These are phyloP conservation scores for Apocrypta bakeri DNA, from an alignment of 1,140 invertebrate species.

Conservation along the genomic window DNA sequence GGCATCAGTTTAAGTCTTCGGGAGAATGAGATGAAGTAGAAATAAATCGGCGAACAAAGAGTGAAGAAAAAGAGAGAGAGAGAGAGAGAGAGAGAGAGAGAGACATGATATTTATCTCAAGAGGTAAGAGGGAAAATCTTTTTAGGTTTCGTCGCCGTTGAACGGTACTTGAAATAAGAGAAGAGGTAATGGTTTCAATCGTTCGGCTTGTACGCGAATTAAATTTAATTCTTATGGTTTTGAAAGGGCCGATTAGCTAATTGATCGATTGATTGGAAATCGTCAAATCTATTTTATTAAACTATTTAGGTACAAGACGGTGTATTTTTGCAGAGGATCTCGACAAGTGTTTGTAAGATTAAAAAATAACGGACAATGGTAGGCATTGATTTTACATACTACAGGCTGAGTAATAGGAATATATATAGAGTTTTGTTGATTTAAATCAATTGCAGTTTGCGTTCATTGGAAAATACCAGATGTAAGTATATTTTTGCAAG, in stretches of 20 bases:
- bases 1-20: slow-evolving; percentile 29
- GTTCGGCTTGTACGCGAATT: not conserved
- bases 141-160: not conserved
- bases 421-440: too few species aligned
- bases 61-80: too few species aligned
- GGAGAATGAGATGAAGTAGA: not conserved
- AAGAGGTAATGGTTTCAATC: not conserved
- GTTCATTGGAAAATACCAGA: too few species aligned
- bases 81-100: too few species aligned
- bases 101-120: slow-evolving; percentile 28
- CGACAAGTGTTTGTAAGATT: too few species aligned
- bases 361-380: too few species aligned
- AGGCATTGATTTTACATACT: too few species aligned
- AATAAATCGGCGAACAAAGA: slow-evolving; percentile 25
- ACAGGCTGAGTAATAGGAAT: too few species aligned
- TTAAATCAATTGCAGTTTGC: too few species aligned
- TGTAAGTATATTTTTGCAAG: too few species aligned
- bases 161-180: not conserved
- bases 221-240: not conserved
- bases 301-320: too few species aligned
- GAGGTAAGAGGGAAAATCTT: slow-evolving; percentile 1
- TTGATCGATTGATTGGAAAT: not conserved
- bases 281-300: not conserved
- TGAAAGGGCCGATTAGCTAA: not conserved
- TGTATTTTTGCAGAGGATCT: too few species aligned